A percentile compares a stretch with the other conserved stretches of the same genome.
Conservation (phyloP, 2,797 vertebrate species). For the Nyctalus aviator region DNA sequence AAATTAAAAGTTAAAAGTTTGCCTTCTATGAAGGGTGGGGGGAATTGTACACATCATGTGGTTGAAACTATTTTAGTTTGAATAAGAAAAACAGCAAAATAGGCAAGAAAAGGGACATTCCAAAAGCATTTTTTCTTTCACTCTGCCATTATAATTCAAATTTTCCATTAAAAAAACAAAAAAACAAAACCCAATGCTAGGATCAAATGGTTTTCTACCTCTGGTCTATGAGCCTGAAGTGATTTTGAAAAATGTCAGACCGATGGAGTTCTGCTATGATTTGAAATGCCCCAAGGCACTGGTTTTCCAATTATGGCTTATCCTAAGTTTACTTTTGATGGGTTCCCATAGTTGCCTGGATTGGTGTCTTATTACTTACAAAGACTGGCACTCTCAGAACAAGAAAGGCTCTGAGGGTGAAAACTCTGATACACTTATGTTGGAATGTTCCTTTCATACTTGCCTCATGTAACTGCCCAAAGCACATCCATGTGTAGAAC, state of each 20-base stretch:
- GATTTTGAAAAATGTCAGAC: slow-evolving; percentile 12
- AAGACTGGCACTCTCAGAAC: background rate
- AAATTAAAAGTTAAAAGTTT: background rate
- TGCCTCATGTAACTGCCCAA: background rate
- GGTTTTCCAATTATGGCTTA: background rate
- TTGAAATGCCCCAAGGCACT: background rate
- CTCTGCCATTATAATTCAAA: background rate
- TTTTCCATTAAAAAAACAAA: background rate
- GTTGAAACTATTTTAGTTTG: slow-evolving; percentile 5
- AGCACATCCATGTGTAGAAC: background rate
- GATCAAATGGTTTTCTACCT: background rate
- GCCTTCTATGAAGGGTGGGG: background rate
- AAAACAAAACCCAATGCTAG: background rate
- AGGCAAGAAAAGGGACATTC: background rate
- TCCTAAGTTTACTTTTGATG: background rate
- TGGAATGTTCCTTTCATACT: background rate
- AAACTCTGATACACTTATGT: background rate
- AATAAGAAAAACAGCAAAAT: background rate
- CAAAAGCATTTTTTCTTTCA: slow-evolving; percentile 36
- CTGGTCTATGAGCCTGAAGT: background rate
- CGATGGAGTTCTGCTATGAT: background rate
- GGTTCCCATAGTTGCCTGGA: background rate
- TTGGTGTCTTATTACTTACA: background rate
- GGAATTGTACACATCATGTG: background rate
- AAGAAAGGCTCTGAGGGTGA: background rate